A percentile compares a stretch with the other conserved stretches of the same genome.
phyloP scores from a whole-genome alignment of 2,888 invertebrate species.

The Choristoneura rosaceana region DNA sequence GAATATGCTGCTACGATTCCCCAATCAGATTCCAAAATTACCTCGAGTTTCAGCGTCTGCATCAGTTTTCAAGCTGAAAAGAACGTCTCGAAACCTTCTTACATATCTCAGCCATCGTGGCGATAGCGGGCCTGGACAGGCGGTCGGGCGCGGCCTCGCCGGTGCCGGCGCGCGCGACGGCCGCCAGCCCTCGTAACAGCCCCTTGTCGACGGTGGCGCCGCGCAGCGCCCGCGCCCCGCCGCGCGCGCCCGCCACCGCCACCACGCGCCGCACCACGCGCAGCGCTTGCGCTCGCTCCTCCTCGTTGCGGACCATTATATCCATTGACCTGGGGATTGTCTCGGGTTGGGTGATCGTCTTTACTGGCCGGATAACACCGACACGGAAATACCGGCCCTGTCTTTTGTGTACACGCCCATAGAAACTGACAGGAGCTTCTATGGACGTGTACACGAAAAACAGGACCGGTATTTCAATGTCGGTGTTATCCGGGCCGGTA shows the following conservation, averaged over 20 bases:
- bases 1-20: too few relatives aligned
- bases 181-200: constrained; percentile 92
- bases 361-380: too few relatives aligned
- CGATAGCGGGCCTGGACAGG: constrained; percentile 93
- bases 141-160: constrained; percentile 91
- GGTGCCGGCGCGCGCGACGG: constrained; percentile 90
- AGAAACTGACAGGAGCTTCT: too few relatives aligned
- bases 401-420: too few relatives aligned
- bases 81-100: constrained; percentile 52
- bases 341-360: too few relatives aligned
- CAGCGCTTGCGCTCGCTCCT: constrained; percentile 90
- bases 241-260: constrained; percentile 92
- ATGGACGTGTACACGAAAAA: too few relatives aligned
- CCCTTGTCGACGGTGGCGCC: constrained; percentile 90
- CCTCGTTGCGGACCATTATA: constrained; percentile 94
- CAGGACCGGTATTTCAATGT: too few relatives aligned
- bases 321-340: constrained; percentile 90
- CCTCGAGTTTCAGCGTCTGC: too few relatives aligned
- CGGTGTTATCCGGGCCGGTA: too few relatives aligned
- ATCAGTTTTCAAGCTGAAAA: too few relatives aligned
- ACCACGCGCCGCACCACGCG: constrained; percentile 80
- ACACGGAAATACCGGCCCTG: too few relatives aligned
- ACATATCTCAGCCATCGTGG: constrained; percentile 95
- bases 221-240: constrained; percentile 88
- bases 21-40: too few relatives aligned